phyloP scores from a whole-genome alignment of 2,113 vertebrate genomes.

The Castor canadensis region DNA sequence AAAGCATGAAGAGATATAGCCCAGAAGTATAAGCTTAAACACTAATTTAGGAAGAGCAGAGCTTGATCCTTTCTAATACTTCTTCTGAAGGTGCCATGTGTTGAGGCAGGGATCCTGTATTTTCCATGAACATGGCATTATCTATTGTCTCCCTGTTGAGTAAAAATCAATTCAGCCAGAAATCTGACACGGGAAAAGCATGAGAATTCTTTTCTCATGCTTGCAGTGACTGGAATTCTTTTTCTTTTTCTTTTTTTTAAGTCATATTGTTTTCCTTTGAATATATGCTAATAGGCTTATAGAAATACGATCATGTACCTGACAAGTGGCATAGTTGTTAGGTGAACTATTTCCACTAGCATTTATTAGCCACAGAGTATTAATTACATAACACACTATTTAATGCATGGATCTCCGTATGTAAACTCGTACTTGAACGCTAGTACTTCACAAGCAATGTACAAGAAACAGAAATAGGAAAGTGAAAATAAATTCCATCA shows the following conservation, averaged over 20 bases:
- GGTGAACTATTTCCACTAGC: background rate
- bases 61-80: slow-evolving; percentile 30
- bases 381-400: background rate
- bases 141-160: slow-evolving; percentile 43
- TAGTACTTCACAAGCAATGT: too few relatives aligned
- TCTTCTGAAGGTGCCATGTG: background rate
- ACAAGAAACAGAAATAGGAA: too few relatives aligned
- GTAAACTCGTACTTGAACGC: background rate
- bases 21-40: background rate
- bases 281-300: background rate
- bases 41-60: slow-evolving; percentile 16
- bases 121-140: slow-evolving; percentile 47
- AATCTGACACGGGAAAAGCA: background rate
- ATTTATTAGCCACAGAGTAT: background rate
- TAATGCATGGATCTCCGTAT: background rate
- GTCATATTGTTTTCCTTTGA: background rate
- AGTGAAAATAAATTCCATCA: too few relatives aligned
- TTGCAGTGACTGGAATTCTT: background rate
- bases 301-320: background rate
- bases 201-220: too few relatives aligned
- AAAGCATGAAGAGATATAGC: slow-evolving; percentile 42
- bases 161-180: slow-evolving; percentile 36
- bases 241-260: background rate
- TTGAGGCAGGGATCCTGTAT: background rate
- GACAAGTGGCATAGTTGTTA: background rate